Evolutionary conservation across 2,888 invertebrate genomes (phyloP), one percentile per base, ranked within the genome.

Genomic region (Entomobrya proxima): DNA sequence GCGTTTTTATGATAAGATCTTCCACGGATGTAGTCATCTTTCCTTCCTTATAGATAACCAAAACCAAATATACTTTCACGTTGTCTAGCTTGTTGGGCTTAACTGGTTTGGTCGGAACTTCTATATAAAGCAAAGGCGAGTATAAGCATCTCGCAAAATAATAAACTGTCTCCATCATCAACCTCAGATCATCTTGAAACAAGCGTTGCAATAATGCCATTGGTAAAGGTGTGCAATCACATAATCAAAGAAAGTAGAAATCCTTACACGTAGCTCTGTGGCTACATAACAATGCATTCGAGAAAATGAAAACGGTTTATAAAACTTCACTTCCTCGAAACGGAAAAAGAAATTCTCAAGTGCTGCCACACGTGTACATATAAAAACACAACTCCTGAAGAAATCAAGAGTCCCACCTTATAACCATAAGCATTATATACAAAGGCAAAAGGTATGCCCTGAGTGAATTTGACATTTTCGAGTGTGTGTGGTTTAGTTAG

Each of bases 241-340:
- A 58, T 64, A 64, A 64, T 64, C n/a, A 64, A 64, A n/a, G n/a
- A 9, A 47, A 9, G 18, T 40, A 52, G 32, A 52, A 75, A 74
- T 82, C 61, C 61, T 47, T 55, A n/a, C 74, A 72, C 55, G 81
- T 74, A 81, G 44, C 58, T n/a, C 9, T 76, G 81, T 81, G 81
- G 81, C 58, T 52, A 15, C 40, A 47, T 50, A 47, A 61, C 47
- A 74, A 74, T 74, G 40, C 21, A 64, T 21, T 18, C 11, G 35
- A 64, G 74, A 69, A 82, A 82, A 80, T 82, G 74, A 74, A 82
- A 82, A 75, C 47, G 47, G 64, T 50, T 32, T 64, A 64, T 64
- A 64, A 64, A 64, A 64, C 37, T 64, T 64, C 37, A 18, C 7
- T 13, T 9, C 3, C 7, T 35, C 18, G 27, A 21, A 18, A 37